A percentile compares a stretch with the other conserved stretches of the same genome.
Conservation (phyloP, 2,888 invertebrate species). For the Agonopterix alstromeriana region DNA sequence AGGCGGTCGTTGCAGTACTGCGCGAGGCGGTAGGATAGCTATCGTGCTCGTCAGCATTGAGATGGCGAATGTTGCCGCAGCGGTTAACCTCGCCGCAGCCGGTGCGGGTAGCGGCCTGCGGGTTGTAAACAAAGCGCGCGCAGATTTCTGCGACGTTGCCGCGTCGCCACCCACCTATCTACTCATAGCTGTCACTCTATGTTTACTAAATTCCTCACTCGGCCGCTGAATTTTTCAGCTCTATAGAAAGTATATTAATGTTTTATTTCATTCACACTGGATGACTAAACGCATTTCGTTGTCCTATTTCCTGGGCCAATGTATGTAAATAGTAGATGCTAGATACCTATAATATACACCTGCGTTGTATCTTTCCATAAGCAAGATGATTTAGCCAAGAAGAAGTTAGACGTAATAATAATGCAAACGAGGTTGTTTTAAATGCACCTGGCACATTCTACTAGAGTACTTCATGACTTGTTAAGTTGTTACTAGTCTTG, state of each 20-base stretch:
- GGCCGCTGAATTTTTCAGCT: slow-evolving; percentile 5
- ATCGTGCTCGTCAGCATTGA: slow-evolving; percentile 17
- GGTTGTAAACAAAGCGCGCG: slow-evolving; percentile 63
- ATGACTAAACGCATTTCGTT: too few relatives aligned
- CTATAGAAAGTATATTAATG: background rate
- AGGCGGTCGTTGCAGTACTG: slow-evolving; percentile 11
- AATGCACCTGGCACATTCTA: slow-evolving; percentile 9
- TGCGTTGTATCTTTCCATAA: too few relatives aligned
- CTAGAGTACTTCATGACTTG: background rate
- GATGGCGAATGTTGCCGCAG: slow-evolving; percentile 30
- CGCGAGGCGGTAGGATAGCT: background rate
- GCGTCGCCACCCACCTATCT: slow-evolving; percentile 30
- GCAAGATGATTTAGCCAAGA: too few relatives aligned
- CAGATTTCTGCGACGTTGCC: slow-evolving; percentile 53
- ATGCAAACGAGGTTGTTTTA: slow-evolving; percentile 4
- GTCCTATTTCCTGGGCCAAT: too few relatives aligned
- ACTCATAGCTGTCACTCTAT: slow-evolving; percentile 33
- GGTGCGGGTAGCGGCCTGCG: slow-evolving; percentile 21
- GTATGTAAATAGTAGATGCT: too few relatives aligned
- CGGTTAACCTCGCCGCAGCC: slow-evolving; percentile 37
- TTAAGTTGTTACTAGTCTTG: too few relatives aligned
- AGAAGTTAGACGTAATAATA: background rate
- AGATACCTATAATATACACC: too few relatives aligned
- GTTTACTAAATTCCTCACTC: slow-evolving; percentile 23
- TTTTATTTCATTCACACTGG: background rate